These are phyloP conservation scores for Drosophila persimilis DNA, from an alignment of 1,140 invertebrate species.

Conservation along the genomic window DNA sequence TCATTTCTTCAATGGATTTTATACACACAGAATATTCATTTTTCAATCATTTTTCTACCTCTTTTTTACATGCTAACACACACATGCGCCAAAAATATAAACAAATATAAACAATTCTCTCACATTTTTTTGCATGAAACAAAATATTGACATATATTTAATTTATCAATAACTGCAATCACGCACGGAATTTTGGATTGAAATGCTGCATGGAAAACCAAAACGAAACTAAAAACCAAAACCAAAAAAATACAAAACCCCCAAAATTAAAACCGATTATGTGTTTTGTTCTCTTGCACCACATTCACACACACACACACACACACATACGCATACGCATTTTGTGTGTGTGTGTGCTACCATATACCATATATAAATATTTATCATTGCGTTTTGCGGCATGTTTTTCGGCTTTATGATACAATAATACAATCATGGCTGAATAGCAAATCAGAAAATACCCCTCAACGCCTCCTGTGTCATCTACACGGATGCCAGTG, in stretches of 20 bases:
- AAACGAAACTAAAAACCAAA: conserved; percentile 32
- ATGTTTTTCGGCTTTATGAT: conserved; percentile 25
- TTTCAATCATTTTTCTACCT: conserved; percentile 51
- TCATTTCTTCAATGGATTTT: conserved; percentile 40
- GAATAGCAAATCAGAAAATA: conserved; percentile 85
- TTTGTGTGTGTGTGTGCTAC: conserved; percentile 8
- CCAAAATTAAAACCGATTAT: conserved; percentile 28
- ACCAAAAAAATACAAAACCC: conserved; percentile 1
- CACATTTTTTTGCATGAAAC: conserved; percentile 52
- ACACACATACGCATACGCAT: conserved; percentile 13
- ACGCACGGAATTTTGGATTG: conserved; percentile 68
- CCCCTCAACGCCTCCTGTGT: conserved; percentile 95
- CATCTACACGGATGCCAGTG: conserved; percentile 97
- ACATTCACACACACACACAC: conserved; percentile 22
- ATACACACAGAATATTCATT: conserved; percentile 40
- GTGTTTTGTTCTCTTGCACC: conserved; percentile 21
- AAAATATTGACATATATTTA: conserved; percentile 50
- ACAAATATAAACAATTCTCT: conserved; percentile 44
- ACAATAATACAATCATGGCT: background rate
- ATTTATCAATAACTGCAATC: conserved; percentile 53
- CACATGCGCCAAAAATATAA: conserved; percentile 35
- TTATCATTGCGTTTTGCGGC: conserved; percentile 25
- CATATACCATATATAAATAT: conserved; percentile 17
- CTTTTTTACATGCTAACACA: conserved; percentile 77
- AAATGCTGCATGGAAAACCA: conserved; percentile 60